phyloP scores from a whole-genome alignment of 2,113 vertebrate species.

The Elephantulus edwardii region DNA sequence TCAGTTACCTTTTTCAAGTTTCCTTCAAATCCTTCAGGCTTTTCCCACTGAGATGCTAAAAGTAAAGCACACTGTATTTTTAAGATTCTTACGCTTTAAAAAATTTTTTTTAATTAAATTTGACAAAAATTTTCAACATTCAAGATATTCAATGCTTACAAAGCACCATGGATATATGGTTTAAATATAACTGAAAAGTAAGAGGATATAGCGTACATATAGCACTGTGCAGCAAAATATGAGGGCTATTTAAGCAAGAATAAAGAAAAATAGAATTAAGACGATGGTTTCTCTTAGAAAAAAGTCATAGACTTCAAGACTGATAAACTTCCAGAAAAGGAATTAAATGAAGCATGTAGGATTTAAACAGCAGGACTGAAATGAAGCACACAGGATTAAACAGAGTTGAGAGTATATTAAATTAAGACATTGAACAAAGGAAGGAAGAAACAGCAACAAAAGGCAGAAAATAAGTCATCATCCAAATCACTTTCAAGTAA shows the following conservation, averaged over 20 bases:
- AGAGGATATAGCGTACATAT: not conserved
- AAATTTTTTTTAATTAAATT: not conserved
- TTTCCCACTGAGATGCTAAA: conserved; percentile 89
- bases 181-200: conserved; percentile 40
- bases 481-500: not conserved
- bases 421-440: too few relatives aligned
- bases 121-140: conserved; percentile 24
- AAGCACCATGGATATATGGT: not conserved
- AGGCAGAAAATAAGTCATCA: not conserved
- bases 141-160: not conserved
- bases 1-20: conserved; percentile 83
- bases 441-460: not conserved
- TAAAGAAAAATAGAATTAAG: not conserved
- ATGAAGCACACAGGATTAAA: too few relatives aligned
- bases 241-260: not conserved
- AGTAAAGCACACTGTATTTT: conserved; percentile 67
- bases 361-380: not conserved
- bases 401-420: too few relatives aligned
- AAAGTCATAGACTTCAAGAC: not conserved
- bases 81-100: conserved; percentile 46
- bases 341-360: not conserved
- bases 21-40: conserved; percentile 88
- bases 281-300: conserved; percentile 20
- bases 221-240: not conserved
- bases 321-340: not conserved